These are phyloP conservation scores for Heliocidaris erythrogramma DNA, from an alignment of 35 echinoderm and acorn worm genomes.

Conservation along the genomic window DNA sequence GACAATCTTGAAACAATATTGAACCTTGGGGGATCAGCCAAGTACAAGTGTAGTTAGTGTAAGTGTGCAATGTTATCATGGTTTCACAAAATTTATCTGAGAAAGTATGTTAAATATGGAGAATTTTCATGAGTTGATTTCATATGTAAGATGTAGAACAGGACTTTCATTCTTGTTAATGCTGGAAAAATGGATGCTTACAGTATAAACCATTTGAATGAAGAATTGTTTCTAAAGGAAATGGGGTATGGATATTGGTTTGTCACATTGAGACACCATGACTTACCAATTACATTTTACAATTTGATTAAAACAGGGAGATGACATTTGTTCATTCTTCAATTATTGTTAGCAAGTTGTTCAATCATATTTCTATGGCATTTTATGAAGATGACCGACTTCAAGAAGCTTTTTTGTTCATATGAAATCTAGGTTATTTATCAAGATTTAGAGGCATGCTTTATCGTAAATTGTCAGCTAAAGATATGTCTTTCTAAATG, in stretches of 20 bases:
- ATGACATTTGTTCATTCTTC: neutral
- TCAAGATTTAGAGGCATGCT: neutral
- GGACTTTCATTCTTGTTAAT: neutral
- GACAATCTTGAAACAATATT: neutral
- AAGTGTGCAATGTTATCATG: slow-evolving; percentile 7
- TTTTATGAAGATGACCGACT: neutral
- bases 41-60: neutral
- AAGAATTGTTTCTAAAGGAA: neutral
- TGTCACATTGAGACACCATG: neutral
- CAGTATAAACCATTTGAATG: neutral
- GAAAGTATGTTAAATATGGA: no score
- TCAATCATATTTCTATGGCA: neutral
- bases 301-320: neutral
- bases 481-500: no score
- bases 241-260: neutral
- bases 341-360: neutral
- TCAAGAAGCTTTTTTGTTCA: neutral
- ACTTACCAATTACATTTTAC: no score
- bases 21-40: neutral
- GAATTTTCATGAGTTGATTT: no score
- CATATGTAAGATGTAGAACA: no score
- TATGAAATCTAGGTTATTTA: neutral
- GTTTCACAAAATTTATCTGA: neutral
- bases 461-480: neutral
- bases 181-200: neutral